Conservation (phyloP, 2,113 vertebrate genomes). For the Toxotes chatareus region DNA sequence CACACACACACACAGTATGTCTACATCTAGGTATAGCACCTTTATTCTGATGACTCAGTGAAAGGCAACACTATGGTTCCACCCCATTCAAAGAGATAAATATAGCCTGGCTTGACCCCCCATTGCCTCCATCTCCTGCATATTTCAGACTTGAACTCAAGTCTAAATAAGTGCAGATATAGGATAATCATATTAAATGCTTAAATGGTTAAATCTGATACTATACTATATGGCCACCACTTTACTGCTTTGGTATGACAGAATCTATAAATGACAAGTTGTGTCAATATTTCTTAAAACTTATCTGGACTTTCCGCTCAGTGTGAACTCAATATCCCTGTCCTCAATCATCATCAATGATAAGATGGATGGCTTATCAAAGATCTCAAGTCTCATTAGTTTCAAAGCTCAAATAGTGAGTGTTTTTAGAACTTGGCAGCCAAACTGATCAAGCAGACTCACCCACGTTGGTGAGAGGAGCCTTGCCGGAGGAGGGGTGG, state of each 20-base stretch:
- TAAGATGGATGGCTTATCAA: constrained; percentile 15
- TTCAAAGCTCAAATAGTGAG: constrained; percentile 14
- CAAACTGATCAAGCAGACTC: constrained; percentile 74
- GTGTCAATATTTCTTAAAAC: not conserved
- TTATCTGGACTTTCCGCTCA: not conserved
- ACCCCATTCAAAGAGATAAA: constrained; percentile 66
- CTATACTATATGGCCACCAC: constrained; percentile 2
- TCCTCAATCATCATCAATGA: constrained; percentile 7
- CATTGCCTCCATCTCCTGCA: constrained; percentile 39
- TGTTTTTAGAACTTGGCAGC: constrained; percentile 51
- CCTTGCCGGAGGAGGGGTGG: constrained; percentile 86
- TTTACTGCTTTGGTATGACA: not conserved
- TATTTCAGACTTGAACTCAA: constrained; percentile 36
- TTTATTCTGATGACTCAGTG: constrained; percentile 61
- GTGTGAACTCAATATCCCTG: not conserved
- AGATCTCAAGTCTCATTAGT: constrained; percentile 23
- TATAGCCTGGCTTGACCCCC: constrained; percentile 58
- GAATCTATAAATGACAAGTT: constrained; percentile 7
- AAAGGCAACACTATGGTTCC: constrained; percentile 57
- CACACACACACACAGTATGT: constrained; percentile 13
- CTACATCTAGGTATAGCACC: not conserved
- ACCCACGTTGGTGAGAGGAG: constrained; percentile 92
- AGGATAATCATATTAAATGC: constrained; percentile 11
- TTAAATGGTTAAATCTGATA: not conserved
- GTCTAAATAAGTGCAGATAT: not conserved